Evolutionary conservation across 2,113 vertebrate genomes (phyloP).

Genomic region (Promerops cafer): DNA sequence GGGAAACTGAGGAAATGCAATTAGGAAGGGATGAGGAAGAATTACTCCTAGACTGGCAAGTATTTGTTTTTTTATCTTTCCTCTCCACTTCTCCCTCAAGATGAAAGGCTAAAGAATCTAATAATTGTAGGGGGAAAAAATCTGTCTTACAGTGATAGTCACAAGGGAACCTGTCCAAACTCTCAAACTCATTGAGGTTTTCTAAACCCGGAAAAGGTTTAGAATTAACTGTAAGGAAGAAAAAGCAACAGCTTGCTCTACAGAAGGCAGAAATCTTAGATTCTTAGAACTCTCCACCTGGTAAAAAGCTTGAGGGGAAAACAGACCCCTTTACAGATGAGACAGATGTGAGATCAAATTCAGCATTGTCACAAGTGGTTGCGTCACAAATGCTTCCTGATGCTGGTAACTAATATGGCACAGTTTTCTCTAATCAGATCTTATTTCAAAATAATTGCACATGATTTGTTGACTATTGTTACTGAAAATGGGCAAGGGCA

Average conservation of each 20-base stretch:
- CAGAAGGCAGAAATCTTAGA: neutral
- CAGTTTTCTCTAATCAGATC: neutral
- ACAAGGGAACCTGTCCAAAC: neutral
- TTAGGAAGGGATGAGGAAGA: neutral
- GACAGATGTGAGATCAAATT: neutral
- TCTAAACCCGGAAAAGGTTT: neutral
- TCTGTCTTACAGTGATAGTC: neutral
- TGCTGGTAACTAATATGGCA: neutral
- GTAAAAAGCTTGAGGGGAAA: neutral
- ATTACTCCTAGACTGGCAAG: neutral
- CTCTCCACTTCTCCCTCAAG: neutral
- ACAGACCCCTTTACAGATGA: neutral
- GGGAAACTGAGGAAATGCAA: neutral
- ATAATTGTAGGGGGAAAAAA: neutral
- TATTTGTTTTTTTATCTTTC: neutral
- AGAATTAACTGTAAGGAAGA: neutral
- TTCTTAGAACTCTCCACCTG: neutral
- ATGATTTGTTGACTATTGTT: neutral
- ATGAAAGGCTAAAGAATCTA: neutral
- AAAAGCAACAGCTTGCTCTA: neutral
- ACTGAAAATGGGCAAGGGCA: neutral
- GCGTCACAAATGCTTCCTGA: neutral
- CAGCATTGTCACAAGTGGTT: neutral
- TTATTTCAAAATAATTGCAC: neutral
- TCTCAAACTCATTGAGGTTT: neutral